Base-by-base conservation (phyloP, 2,888 invertebrate genomes). In the Drosophila helvetica region DNA sequence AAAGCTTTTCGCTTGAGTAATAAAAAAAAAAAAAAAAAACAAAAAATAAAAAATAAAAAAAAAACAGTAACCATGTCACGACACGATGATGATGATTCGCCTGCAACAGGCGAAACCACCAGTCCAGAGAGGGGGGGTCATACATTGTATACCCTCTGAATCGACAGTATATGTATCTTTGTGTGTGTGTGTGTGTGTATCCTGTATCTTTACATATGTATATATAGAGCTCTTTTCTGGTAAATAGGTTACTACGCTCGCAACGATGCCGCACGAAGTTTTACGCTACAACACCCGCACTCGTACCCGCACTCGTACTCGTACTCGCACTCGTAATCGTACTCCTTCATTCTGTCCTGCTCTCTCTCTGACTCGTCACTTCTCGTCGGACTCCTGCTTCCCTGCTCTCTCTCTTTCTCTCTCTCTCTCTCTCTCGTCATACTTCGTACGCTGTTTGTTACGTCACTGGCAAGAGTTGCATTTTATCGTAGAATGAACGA, bases 241-340 rank as follows among this genome's bases (percentile, higher is more conserved):
- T 88, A 86, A 86, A 79, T 86, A 88, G 85, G 85, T 86, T 86
- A 86, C 85, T 86, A 86, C 85, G 88, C 45, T 51, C 60, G 69
- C 74, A 67, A 80, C 66, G 74, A 70, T 65, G n/a, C 30, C 43
- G 52, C 63, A 73, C 84, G 86, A 88, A 83, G 84, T 86, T 82
- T 86, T 88, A 88, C 86, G 84, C 86, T 88, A 86, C 38, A 38
- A 38, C 38, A 38, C 38, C 38, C 74, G 27, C 27, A 33, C 33
- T 33, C 72, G 70, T 71, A 67, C 78, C 78, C 52, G 86, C 54
- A 27, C 9, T 30, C 10, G 3, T 47, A 42, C 42, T 43, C 27
- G 10, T 33, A 6, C 19, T 59, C 61, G 12, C n/a, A n/a, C n/a
- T 10, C 18, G 15, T 15, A 1, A 17, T 17, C 48, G 48, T 33